Evolutionary conservation across 2,113 vertebrate genomes (phyloP), one percentile per base, ranked within the genome.

Genomic region (Reinhardtius hippoglossoides): DNA sequence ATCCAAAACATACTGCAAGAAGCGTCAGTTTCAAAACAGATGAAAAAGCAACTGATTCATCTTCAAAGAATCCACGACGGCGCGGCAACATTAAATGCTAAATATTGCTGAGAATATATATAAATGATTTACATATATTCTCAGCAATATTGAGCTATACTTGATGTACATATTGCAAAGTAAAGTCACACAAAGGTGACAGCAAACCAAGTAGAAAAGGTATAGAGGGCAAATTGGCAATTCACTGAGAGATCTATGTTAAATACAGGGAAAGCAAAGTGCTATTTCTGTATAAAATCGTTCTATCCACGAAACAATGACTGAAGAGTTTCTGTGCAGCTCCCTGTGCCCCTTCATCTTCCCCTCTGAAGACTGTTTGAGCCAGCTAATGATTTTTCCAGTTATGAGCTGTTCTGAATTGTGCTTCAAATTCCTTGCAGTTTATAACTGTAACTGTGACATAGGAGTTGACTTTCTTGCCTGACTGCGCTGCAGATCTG

Each of bases 311-410:
- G 16, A 52, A 84, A 71, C n/a, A 46, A 62, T 84, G 68, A 68
- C 60, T 68, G 44, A 57, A 86, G 57, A 80, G 62, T 81, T 81
- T 88, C 50, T 50, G 23, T 82, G 80, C 63, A 67, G 80, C 75
- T 77, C 56, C 60, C 56, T 5, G 4, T 54, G 57, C 71, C 61
- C 71, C 75, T 76, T 82, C 70, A 80, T 73, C 79, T 71, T 73
- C 74, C 76, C 55, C 63, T 71, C 63, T 71, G 77, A 88, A 74
- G 46, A 75, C 59, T 54, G 37, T 61, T 42, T 70, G 69, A 76
- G 69, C 18, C 6, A 74, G 57, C 77, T 86, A 81, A 87, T 82
- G 80, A 55, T 68, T 88, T 89, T 76, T 83, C 82, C 75, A 76
- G 86, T 76, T 89, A 67, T 24, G 70, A 72, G 71, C 74, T 40